These are phyloP conservation scores for Parus major DNA, from an alignment of 2,113 vertebrate species.

Conservation along the genomic window DNA sequence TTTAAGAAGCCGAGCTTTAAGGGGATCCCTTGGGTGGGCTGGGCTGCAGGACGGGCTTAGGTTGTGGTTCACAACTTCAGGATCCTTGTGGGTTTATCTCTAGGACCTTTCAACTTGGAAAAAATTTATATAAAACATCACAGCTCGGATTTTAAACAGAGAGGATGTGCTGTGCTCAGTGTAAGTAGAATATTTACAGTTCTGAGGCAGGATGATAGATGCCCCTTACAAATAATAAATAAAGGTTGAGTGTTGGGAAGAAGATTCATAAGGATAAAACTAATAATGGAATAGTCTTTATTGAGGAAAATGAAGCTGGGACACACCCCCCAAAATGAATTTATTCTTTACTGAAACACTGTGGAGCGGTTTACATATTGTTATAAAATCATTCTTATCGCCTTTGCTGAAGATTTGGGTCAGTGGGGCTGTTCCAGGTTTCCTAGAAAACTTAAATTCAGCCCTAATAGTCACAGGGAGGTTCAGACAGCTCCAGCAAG, in stretches of 20 bases:
- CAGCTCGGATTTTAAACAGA: conserved; percentile 60
- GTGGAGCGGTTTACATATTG: not conserved
- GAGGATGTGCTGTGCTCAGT: conserved; percentile 5
- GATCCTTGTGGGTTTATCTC: not conserved
- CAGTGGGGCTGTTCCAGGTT: not conserved
- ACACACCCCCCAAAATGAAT: not conserved
- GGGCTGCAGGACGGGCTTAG: not conserved
- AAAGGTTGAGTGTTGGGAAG: conserved; percentile 51
- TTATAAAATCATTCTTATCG: not conserved
- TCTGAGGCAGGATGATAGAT: conserved; percentile 59
- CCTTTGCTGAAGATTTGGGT: not conserved
- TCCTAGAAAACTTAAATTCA: not conserved
- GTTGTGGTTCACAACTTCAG: not conserved
- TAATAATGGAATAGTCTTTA: not conserved
- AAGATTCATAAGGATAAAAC: conserved; percentile 33
- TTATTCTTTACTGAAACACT: conserved; percentile 4
- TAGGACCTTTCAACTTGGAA: conserved; percentile 8
- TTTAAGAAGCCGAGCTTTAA: not conserved
- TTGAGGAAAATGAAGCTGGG: conserved; percentile 1
- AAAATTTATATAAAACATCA: conserved; percentile 29
- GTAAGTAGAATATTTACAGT: conserved; percentile 57
- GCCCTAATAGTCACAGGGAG: not conserved
- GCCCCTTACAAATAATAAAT: conserved; percentile 54
- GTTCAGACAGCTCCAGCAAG: not conserved
- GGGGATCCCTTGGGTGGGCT: not conserved